Evolutionary conservation across 2,888 invertebrate genomes (phyloP), one percentile per base, ranked within the genome.

Genomic region (Cheilosia impressa): DNA sequence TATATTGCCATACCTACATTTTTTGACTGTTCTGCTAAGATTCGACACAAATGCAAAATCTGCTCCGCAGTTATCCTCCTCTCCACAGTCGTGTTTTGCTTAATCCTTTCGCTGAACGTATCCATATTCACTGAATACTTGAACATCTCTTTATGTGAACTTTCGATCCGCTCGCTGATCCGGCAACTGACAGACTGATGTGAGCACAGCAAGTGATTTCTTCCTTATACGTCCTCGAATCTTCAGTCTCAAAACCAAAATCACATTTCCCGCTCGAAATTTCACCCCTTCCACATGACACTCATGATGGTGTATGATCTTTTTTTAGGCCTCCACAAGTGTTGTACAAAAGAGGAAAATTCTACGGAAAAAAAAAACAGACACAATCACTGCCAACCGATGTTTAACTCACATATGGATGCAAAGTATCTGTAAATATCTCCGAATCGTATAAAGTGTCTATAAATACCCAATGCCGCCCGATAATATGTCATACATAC

Each of bases 21-120:
- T 31, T 89, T 88, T 9, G 91, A 90, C 87, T 91, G 91, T 72
- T 91, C 91, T 4, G 91, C 90, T 24, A 91, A 88, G 62, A 91
- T 90, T 47, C 89, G 89, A 47, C 91, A 91, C 19, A 91, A 88
- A 41, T 91, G 90, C 69, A 91, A 79, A 24, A 90, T 89, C 55
- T 89, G 89, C 6, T 90, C 90, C 0, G 89, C 88, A 0, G 88
- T 91, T 65, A 91, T 87, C 52, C 89, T 89, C 80, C 90, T 77
- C 5, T 89, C 88, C 9, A 87, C 24, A 2, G 60, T 13, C 1
- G 41, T 10, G 13, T 47, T 77, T 1, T 68, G 62, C 52, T 72
- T 81, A 41, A 72, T 77, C 68, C 85, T 76, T 38, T 81, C 81
- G 7, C 81, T 62, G 17, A 62, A 85, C 38, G 71, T 77, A 76